phyloP scores from a whole-genome alignment of 2,113 vertebrate species.

The Solenodon paradoxus region DNA sequence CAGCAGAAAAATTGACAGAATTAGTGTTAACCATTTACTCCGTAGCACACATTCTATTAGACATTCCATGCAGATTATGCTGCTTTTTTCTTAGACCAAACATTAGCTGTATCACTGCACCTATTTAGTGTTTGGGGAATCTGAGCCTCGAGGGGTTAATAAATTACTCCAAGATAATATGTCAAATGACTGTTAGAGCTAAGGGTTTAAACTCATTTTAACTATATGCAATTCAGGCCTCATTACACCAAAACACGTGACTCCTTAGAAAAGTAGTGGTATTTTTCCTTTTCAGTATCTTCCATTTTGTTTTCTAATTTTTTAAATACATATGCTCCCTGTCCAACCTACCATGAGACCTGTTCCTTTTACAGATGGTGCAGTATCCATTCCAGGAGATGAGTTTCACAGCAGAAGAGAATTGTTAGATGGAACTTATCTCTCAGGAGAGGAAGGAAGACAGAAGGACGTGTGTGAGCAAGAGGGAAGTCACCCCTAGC shows the following conservation, averaged over 20 bases:
- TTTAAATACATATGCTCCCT: background rate
- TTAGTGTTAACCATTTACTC: background rate
- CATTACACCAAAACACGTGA: too few species aligned
- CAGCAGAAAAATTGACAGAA: background rate
- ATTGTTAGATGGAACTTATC: background rate
- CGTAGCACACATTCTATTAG: too few species aligned
- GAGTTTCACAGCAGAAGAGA: background rate
- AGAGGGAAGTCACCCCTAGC: background rate
- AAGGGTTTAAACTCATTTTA: background rate
- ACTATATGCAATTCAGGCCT: background rate
- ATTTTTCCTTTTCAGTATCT: background rate
- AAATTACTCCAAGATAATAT: background rate
- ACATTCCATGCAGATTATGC: too few species aligned
- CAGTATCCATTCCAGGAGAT: background rate
- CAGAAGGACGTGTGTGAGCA: accelerated
- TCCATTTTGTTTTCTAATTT: background rate
- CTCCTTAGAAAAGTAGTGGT: background rate
- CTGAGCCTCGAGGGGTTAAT: background rate
- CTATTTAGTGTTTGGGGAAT: background rate
- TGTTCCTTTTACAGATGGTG: background rate
- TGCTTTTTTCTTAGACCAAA: background rate
- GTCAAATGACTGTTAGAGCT: background rate
- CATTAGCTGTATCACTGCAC: background rate
- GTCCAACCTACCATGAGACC: background rate
- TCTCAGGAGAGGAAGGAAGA: background rate